These are phyloP conservation scores for Pseudomyrmex dendroicus DNA, from an alignment of 1,140 invertebrate species.

Conservation along the genomic window DNA sequence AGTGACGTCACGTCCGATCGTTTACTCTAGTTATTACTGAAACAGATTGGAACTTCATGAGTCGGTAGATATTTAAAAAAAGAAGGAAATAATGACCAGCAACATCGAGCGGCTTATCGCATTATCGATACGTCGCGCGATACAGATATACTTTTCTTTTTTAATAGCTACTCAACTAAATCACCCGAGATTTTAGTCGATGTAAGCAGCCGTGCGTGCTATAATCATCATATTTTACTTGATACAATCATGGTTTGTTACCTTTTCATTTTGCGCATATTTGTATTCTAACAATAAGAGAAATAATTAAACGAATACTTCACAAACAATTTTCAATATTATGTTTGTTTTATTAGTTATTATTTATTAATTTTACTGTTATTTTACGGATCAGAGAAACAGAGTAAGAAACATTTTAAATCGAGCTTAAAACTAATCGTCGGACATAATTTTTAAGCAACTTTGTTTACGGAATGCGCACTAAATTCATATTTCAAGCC, in stretches of 20 bases:
- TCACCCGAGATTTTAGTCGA: too few relatives aligned
- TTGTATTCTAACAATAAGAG: background rate
- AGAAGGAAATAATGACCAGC: background rate
- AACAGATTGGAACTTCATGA: slow-evolving; percentile 74
- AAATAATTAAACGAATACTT: background rate
- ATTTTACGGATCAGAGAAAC: background rate
- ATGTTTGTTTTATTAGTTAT: background rate
- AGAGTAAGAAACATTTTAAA: background rate
- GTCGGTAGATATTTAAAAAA: slow-evolving; percentile 68
- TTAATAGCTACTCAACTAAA: background rate
- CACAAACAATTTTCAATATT: background rate
- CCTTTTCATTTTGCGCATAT: background rate
- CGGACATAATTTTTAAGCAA: background rate
- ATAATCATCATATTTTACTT: too few relatives aligned
- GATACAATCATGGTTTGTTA: background rate
- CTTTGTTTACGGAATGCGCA: background rate
- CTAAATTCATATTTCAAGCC: background rate
- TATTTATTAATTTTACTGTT: background rate
- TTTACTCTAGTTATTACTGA: slow-evolving; percentile 74
- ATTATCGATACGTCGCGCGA: slow-evolving; percentile 61
- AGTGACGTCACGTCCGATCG: slow-evolving; percentile 74
- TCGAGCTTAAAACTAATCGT: background rate
- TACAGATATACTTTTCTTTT: background rate
- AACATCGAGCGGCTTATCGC: slow-evolving; percentile 65
- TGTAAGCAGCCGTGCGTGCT: too few relatives aligned